These are phyloP conservation scores for Sarcophaga subvicina DNA, from an alignment of 2,888 invertebrate species.

Conservation along the genomic window DNA sequence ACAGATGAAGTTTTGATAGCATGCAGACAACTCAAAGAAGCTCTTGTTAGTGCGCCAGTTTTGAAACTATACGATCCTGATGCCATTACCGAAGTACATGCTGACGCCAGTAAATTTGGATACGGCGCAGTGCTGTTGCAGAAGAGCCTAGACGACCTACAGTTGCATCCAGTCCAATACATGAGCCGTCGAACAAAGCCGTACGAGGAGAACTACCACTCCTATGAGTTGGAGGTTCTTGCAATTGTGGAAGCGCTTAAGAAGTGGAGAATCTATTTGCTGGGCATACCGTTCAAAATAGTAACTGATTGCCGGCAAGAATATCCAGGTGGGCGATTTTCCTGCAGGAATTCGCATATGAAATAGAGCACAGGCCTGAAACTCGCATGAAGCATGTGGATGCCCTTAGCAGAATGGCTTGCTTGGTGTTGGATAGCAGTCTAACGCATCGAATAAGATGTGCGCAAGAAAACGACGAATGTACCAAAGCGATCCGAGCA, in stretches of 20 bases:
- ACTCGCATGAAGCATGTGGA: conserved; percentile 62
- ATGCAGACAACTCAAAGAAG: too few relatives aligned
- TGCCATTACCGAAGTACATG: too few relatives aligned
- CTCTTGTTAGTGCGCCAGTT: too few relatives aligned
- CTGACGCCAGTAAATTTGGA: conserved; percentile 66
- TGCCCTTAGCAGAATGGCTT: too few relatives aligned
- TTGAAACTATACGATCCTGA: too few relatives aligned
- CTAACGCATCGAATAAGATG: too few relatives aligned
- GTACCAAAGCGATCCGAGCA: too few relatives aligned
- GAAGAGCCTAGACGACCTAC: too few relatives aligned
- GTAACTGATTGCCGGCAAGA: conserved; percentile 74
- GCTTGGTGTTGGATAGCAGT: too few relatives aligned
- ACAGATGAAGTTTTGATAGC: conserved; percentile 42
- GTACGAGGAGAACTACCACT: conserved; percentile 73
- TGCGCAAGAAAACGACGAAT: too few relatives aligned
- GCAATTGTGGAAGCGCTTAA: conserved; percentile 76
- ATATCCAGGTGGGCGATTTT: conserved; percentile 68
- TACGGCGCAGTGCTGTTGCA: conserved; percentile 65
- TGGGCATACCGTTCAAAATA: conserved; percentile 75
- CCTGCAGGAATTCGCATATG: conserved; percentile 69
- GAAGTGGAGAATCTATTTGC: conserved; percentile 75
- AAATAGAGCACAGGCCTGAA: conserved; percentile 68
- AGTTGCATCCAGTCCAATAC: too few relatives aligned
- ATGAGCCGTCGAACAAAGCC: conserved; percentile 75
- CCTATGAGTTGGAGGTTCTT: conserved; percentile 78